Evolutionary conservation across 35 echinoderm and acorn worm species (phyloP).

Genomic region (Anneissia japonica): DNA sequence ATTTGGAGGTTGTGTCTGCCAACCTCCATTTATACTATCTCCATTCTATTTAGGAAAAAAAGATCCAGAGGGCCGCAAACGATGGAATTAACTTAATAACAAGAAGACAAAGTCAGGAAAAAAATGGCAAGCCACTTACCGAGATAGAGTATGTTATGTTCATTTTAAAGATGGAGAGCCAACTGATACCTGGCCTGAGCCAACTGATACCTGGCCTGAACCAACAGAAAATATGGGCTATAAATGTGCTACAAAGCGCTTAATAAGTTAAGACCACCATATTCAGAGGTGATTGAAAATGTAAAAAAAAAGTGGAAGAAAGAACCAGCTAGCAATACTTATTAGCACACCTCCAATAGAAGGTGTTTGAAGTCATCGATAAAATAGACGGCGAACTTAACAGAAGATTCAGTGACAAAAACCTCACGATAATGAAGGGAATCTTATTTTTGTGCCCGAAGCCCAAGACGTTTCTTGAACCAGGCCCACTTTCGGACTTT

Average conservation of each 20-base stretch:
- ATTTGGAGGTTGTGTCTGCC: slow-evolving; percentile 4
- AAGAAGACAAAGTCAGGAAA: neutral
- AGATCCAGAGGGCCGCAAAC: neutral
- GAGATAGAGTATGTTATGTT: slow-evolving; percentile 6
- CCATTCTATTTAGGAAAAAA: neutral
- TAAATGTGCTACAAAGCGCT: neutral
- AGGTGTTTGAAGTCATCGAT: too few relatives aligned
- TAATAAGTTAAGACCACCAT: neutral
- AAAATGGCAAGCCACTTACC: slow-evolving; percentile 3
- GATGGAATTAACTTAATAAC: slow-evolving; percentile 11
- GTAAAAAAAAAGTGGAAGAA: neutral
- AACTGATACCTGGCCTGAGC: neutral
- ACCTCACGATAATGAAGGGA: neutral
- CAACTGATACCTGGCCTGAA: neutral
- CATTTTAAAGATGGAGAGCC: slow-evolving; percentile 9
- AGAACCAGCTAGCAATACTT: too few relatives aligned
- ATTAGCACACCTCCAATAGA: too few relatives aligned
- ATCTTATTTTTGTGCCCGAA: neutral
- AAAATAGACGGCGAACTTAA: too few relatives aligned
- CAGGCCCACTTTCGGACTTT: neutral
- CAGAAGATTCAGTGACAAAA: too few relatives aligned
- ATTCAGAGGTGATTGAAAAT: too few relatives aligned
- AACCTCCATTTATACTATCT: slow-evolving; percentile 18
- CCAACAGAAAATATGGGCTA: slow-evolving; percentile 29
- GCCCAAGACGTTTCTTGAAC: neutral